Percentiles rank a stretch among this genome's conserved stretches.
Evolutionary conservation across 2,113 vertebrate species (phyloP).

Genomic region (Gymnobelideus leadbeateri): DNA sequence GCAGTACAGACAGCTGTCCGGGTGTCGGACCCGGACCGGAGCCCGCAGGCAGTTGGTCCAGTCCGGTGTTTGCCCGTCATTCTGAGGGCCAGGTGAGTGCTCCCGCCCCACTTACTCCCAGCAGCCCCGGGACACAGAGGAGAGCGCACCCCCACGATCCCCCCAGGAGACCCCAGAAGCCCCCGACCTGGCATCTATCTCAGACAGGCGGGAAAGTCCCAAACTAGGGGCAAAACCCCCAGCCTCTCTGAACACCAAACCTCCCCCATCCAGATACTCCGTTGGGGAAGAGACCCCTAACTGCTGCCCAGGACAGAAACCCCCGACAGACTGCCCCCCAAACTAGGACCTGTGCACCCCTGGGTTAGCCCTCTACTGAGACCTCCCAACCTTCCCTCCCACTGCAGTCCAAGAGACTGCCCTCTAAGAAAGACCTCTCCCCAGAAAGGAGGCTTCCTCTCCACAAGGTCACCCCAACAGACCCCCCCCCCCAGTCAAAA

Average conservation of each 20-base stretch:
- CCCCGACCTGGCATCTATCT: neutral
- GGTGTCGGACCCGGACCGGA: neutral
- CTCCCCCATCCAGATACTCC: neutral
- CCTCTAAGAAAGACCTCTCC: neutral
- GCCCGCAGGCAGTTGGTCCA: neutral
- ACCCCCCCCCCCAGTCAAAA: neutral
- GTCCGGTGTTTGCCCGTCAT: neutral
- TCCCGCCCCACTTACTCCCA: no score
- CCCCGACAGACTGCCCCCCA: no score
- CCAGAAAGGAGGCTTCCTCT: accelerated
- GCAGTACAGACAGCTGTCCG: neutral
- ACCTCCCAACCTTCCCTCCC: neutral
- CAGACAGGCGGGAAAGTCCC: neutral
- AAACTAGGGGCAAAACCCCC: neutral
- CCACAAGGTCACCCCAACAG: neutral
- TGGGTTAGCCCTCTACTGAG: neutral
- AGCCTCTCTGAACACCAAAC: neutral
- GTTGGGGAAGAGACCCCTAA: neutral
- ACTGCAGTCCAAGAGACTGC: neutral
- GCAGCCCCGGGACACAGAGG: neutral
- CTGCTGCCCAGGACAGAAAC: neutral
- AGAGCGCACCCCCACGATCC: neutral
- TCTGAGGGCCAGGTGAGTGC: neutral
- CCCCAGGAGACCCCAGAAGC: neutral
- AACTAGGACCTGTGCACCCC: no score